These are phyloP conservation scores for Clarias gariepinus DNA, from an alignment of 2,113 vertebrate genomes.

Conservation along the genomic window DNA sequence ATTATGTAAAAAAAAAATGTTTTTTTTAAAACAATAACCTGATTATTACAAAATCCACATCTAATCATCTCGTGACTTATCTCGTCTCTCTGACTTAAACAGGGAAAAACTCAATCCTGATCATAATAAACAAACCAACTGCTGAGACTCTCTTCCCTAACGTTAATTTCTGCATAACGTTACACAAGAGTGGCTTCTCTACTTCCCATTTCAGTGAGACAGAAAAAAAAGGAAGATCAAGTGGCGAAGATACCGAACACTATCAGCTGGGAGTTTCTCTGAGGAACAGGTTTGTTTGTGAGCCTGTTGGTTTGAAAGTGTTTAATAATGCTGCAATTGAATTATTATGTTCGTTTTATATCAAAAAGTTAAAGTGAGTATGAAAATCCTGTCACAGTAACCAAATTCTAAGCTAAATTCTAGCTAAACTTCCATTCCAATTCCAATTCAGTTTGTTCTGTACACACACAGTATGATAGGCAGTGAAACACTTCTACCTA, in stretches of 20 bases:
- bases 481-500: too few relatives aligned
- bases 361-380: not conserved
- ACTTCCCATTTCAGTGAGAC: not conserved
- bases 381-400: not conserved
- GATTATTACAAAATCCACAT: too few relatives aligned
- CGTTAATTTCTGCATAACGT: not conserved
- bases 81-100: too few relatives aligned
- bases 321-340: not conserved
- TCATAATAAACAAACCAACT: not conserved
- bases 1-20: too few relatives aligned
- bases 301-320: not conserved
- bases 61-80: not conserved
- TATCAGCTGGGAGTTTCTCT: not conserved
- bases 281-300: not conserved
- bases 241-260: not conserved
- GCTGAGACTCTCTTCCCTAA: not conserved
- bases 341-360: not conserved
- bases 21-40: too few relatives aligned
- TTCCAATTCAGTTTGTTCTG: too few relatives aligned
- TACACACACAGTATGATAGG: too few relatives aligned
- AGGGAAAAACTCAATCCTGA: not conserved
- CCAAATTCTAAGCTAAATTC: not conserved
- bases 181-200: not conserved
- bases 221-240: not conserved
- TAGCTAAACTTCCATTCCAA: too few relatives aligned